Evolutionary conservation across 2,113 vertebrate genomes (phyloP).

Genomic region (Okapia johnstoni): DNA sequence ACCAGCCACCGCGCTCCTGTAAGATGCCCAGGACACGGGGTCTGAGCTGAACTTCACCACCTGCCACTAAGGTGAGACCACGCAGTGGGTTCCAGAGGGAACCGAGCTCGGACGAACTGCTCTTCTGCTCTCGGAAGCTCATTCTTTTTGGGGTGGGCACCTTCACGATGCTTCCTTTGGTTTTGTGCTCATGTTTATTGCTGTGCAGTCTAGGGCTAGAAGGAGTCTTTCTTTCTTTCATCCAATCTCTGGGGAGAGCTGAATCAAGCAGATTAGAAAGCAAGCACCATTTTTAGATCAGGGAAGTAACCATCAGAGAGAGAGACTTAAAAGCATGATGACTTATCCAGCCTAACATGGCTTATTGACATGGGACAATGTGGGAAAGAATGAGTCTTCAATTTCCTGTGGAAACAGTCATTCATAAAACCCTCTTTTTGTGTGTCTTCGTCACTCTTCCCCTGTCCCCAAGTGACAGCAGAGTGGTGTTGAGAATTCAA

Average conservation of each 20-base stretch:
- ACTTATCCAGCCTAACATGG: background rate
- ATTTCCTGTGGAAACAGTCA: conserved; percentile 61
- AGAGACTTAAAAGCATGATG: background rate
- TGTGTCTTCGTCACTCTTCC: background rate
- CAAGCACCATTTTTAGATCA: conserved; percentile 33
- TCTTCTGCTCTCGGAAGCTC: background rate
- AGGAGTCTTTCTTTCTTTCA: background rate
- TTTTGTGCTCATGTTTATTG: background rate
- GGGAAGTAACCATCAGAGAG: conserved; percentile 6
- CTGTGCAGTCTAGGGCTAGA: background rate
- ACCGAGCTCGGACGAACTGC: background rate
- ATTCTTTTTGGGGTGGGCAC: background rate
- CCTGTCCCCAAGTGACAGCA: background rate
- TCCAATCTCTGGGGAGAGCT: background rate
- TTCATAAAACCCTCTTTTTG: background rate
- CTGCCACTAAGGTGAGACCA: conserved; percentile 48
- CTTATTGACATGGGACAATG: background rate
- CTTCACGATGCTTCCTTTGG: background rate
- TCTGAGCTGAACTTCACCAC: background rate
- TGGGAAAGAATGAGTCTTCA: conserved; percentile 35
- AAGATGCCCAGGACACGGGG: background rate
- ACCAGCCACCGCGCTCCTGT: background rate
- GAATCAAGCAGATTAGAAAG: background rate
- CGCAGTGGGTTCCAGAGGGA: background rate
- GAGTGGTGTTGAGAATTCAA: background rate